Base-by-base conservation (phyloP, 2,797 vertebrate genomes). In the Sebastes paucispinis region DNA sequence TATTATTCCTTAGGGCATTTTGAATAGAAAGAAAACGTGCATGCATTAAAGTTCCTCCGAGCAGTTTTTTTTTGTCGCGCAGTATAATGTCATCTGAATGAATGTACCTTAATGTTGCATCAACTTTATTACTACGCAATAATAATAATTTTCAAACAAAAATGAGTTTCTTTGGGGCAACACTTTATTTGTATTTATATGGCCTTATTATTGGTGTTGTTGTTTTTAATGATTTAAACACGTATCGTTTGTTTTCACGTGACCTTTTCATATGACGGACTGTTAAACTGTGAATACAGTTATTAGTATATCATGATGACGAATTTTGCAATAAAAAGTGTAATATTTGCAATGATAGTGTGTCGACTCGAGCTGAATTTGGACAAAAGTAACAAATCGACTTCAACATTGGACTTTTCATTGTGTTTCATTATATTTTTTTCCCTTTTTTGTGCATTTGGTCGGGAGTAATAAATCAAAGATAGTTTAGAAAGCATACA, bases 311-410 rank as follows among this genome's bases (percentile, higher is more conserved):
- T 87, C 50, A 85, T 70, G 50, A 78, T 39, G 52, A 78, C 34
- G 36, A 55, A 43, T 84, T 93, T 93, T 89, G 83, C 88, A 92
- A 94, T 93, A 91, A 93, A 92, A 55, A 87, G 25, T 85, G 70
- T 75, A 88, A 87, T 80, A 80, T 91, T 92, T 87, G 65, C 70
- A 60, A 22, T 79, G 82, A 81, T 2, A 24, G 70, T 50, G 73
- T 81, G 67, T 74, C 67, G 54, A 69, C 58, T 87, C 34, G 2
- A 65, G 16, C 4, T 43, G 20, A 22, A 31, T 32, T 52, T 2
- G 16, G 34, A 14, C 4, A 13, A 67, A 27, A 63, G 20, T 50
- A 43, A 43, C 1, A n/a, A 14, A 32, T 5, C 3, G 20, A 27
- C 0, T 18, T 52, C 5, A 14, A 7, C 3, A 16, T 58, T 13